A percentile compares a stretch with the other conserved stretches of the same genome.
These are phyloP conservation scores for Bombus vancouverensis DNA, from an alignment of 1,140 invertebrate genomes.

Conservation along the genomic window DNA sequence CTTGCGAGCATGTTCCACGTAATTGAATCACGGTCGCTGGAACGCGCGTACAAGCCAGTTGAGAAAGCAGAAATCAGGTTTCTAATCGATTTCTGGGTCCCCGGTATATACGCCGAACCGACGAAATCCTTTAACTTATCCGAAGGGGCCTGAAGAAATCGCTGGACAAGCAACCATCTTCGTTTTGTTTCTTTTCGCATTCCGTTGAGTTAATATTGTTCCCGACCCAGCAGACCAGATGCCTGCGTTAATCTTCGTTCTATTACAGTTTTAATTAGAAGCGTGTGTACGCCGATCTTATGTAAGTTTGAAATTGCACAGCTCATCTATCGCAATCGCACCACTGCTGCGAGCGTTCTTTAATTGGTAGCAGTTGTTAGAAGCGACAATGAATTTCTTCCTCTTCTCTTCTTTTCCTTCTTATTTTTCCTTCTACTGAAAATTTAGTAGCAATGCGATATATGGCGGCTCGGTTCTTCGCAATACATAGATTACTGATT, in stretches of 20 bases:
- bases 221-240: neutral
- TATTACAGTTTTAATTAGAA: neutral
- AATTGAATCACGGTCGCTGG: conserved; percentile 64
- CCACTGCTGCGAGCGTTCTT: no score
- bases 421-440: no score
- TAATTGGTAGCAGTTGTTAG: no score
- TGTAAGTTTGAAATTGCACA: neutral
- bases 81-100: conserved; percentile 32
- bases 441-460: no score
- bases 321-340: no score
- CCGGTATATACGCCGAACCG: no score
- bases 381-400: no score
- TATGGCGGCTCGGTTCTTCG: no score
- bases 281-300: neutral
- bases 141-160: neutral
- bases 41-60: neutral
- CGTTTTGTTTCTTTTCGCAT: neutral
- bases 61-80: conserved; percentile 1
- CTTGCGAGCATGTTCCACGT: conserved; percentile 44
- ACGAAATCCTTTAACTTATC: conserved; percentile 11
- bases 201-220: neutral
- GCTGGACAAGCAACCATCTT: neutral
- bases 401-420: no score
- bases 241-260: neutral
- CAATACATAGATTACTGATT: no score